phyloP scores from a whole-genome alignment of 1,140 invertebrate genomes.

The Platyura marginata region DNA sequence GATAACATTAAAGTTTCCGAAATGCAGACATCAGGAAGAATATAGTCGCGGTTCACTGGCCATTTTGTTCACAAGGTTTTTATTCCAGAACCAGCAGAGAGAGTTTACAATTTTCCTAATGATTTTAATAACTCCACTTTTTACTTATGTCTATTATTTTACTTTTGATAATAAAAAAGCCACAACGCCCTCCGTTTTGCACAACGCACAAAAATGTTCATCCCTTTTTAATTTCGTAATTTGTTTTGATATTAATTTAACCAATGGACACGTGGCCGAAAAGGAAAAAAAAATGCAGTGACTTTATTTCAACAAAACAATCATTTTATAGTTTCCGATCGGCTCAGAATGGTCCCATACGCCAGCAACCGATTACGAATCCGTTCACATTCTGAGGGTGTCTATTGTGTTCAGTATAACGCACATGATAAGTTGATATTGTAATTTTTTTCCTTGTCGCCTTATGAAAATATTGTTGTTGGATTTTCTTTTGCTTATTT shows the following conservation, averaged over 20 bases:
- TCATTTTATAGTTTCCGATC: neutral
- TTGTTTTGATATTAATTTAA: neutral
- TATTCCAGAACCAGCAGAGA: too few species aligned
- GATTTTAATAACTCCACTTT: too few species aligned
- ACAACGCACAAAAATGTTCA: neutral
- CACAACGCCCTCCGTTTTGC: too few species aligned
- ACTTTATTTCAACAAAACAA: neutral
- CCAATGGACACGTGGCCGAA: neutral
- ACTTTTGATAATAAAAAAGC: too few species aligned
- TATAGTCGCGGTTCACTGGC: too few species aligned
- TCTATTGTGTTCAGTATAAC: neutral
- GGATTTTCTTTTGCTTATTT: neutral
- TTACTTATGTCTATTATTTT: too few species aligned
- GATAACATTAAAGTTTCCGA: too few species aligned
- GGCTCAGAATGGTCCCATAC: neutral
- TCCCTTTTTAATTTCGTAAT: neutral
- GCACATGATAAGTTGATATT: neutral
- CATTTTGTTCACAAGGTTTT: too few species aligned
- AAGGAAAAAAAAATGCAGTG: neutral
- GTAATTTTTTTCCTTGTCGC: neutral
- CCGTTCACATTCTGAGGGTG: neutral
- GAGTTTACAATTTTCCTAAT: too few species aligned
- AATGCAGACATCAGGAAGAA: too few species aligned
- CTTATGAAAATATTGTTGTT: neutral
- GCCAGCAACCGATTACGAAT: neutral